phyloP scores from a whole-genome alignment of 2,888 invertebrate genomes.

The Himalopsyche anomala region DNA sequence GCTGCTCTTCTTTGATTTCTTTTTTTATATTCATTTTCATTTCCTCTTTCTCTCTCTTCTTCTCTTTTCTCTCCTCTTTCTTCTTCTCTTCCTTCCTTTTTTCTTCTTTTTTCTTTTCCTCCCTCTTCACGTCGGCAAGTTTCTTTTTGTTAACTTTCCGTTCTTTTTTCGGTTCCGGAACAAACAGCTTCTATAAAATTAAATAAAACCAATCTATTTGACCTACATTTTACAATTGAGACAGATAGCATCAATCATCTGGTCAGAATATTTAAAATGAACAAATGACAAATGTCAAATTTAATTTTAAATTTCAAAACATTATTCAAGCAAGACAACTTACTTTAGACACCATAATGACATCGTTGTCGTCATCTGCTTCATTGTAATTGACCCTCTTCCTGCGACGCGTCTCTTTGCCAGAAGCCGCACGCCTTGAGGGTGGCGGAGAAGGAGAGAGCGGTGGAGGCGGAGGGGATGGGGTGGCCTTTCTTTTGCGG shows the following conservation, averaged over 20 bases:
- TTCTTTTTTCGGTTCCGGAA: constrained; percentile 65
- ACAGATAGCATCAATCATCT: too few relatives aligned
- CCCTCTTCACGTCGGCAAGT: constrained; percentile 68
- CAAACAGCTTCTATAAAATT: background rate
- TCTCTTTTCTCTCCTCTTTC: constrained; percentile 67
- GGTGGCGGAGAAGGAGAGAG: constrained; percentile 68
- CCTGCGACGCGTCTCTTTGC: constrained; percentile 69
- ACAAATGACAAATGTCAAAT: too few relatives aligned
- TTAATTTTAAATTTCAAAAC: too few relatives aligned
- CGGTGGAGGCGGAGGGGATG: constrained; percentile 70
- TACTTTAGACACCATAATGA: constrained; percentile 62
- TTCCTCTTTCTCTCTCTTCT: constrained; percentile 72
- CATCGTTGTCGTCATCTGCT: constrained; percentile 73
- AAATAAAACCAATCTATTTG: too few relatives aligned
- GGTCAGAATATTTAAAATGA: too few relatives aligned
- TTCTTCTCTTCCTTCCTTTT: constrained; percentile 73
- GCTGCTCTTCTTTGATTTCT: constrained; percentile 72
- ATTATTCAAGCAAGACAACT: constrained; percentile 1
- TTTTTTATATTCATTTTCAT: constrained; percentile 73
- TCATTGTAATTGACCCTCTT: constrained; percentile 70
- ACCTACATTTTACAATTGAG: too few relatives aligned
- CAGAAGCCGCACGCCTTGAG: constrained; percentile 67
- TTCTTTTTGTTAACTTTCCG: constrained; percentile 67
- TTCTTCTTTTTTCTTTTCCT: constrained; percentile 64
- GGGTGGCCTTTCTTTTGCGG: constrained; percentile 76